Evolutionary conservation across 2,888 invertebrate species (phyloP).

Genomic region (Silvanus unidentatus): DNA sequence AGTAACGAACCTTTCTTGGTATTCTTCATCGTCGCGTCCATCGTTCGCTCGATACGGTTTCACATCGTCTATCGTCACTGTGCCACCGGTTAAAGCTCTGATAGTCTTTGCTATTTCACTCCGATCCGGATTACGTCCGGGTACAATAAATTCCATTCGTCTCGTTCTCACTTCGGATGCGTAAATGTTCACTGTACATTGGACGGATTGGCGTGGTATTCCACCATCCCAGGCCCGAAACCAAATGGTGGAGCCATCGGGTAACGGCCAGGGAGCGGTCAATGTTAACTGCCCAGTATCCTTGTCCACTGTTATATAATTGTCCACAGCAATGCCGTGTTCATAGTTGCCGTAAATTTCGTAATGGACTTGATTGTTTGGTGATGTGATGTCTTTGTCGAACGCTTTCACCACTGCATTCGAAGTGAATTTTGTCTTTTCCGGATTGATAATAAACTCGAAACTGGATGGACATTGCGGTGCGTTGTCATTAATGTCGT

Average conservation of each 20-base stretch:
- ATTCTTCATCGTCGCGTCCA: conserved; percentile 50
- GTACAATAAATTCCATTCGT: conserved; percentile 76
- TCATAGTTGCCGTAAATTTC: conserved; percentile 51
- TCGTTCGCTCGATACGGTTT: conserved; percentile 55
- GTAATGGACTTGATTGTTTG: conserved; percentile 81
- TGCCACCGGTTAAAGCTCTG: conserved; percentile 72
- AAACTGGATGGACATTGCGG: conserved; percentile 74
- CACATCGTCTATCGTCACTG: conserved; percentile 69
- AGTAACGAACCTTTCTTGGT: no score
- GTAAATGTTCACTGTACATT: conserved; percentile 69
- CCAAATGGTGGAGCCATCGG: conserved; percentile 57
- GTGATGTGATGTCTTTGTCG: conserved; percentile 76
- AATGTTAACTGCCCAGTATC: conserved; percentile 70
- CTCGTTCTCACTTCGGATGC: conserved; percentile 71
- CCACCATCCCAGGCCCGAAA: conserved; percentile 81
- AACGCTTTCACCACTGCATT: conserved; percentile 71
- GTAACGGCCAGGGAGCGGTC: conserved; percentile 44
- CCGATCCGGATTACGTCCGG: conserved; percentile 69
- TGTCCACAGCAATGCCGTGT: conserved; percentile 62
- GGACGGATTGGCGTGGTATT: conserved; percentile 68
- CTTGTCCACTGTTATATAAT: conserved; percentile 60
- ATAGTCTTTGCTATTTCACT: conserved; percentile 68
- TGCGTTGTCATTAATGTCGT: conserved; percentile 50
- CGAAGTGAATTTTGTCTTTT: conserved; percentile 65
- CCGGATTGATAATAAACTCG: conserved; percentile 72